phyloP scores from a whole-genome alignment of 2,797 vertebrate species.

The Miopithecus talapoin region DNA sequence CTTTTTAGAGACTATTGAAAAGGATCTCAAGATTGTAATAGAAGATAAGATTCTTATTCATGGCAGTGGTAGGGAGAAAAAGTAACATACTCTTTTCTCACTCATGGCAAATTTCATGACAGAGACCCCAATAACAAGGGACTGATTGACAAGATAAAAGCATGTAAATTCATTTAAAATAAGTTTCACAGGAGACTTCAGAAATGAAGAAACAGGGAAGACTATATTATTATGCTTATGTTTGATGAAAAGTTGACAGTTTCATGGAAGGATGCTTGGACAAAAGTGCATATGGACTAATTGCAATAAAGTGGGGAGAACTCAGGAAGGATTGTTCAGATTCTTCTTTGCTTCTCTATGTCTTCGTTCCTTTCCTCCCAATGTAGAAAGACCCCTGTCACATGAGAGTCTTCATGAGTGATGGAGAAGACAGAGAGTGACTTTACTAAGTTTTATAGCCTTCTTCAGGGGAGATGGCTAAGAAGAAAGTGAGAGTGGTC shows the following conservation, averaged over 20 bases:
- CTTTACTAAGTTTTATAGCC: neutral
- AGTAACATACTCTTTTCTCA: neutral
- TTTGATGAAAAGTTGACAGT: neutral
- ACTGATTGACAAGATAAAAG: neutral
- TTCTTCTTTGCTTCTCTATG: neutral
- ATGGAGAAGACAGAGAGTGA: neutral
- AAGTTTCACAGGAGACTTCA: neutral
- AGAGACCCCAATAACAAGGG: neutral
- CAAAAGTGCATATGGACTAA: too few species aligned
- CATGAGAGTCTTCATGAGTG: neutral
- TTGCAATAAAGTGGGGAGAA: neutral
- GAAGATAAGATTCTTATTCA: neutral
- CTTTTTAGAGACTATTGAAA: neutral
- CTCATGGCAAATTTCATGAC: neutral
- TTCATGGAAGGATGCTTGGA: neutral
- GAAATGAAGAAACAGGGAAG: neutral
- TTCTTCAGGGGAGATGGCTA: neutral
- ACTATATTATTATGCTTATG: neutral
- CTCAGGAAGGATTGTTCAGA: neutral
- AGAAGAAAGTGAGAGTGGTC: fast-evolving
- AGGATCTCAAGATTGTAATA: neutral
- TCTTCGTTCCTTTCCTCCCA: neutral
- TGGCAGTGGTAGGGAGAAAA: neutral
- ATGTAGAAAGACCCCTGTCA: neutral
- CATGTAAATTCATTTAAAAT: neutral